These are phyloP conservation scores for Lucinisca nassula DNA, from an alignment of 2,888 invertebrate species.

Conservation along the genomic window DNA sequence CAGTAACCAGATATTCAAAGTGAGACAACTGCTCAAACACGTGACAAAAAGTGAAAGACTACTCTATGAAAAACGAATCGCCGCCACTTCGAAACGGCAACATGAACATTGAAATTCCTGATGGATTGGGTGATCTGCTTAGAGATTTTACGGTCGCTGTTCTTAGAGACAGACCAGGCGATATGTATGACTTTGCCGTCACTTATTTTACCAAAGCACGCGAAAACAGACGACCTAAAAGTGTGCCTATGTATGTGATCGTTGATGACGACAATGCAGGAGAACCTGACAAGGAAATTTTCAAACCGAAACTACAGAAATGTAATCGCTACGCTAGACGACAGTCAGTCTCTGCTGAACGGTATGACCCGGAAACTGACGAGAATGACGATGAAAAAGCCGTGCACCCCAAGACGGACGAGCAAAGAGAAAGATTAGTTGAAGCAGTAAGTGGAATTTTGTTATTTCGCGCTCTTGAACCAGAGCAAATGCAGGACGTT, in stretches of 20 bases:
- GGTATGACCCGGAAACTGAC: conserved; percentile 87
- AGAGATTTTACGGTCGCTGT: conserved; percentile 88
- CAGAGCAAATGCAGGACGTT: conserved; percentile 87
- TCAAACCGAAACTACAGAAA: conserved; percentile 84
- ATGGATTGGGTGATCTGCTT: conserved; percentile 87
- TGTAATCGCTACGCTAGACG: conserved; percentile 85
- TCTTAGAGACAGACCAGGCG: conserved; percentile 85
- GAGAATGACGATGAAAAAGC: conserved; percentile 84
- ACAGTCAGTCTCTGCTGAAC: conserved; percentile 87
- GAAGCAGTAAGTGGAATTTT: conserved; percentile 86
- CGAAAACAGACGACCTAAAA: conserved; percentile 82
- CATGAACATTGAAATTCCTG: conserved; percentile 87
- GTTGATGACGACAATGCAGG: conserved; percentile 86
- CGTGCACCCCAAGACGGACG: conserved; percentile 87
- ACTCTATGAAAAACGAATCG: neutral
- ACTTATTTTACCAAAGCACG: conserved; percentile 86
- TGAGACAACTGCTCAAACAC: neutral
- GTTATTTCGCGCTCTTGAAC: conserved; percentile 86
- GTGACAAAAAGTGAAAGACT: neutral
- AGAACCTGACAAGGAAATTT: conserved; percentile 85
- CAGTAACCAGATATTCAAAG: too few relatives aligned
- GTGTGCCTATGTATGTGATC: conserved; percentile 87
- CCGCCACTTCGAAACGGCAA: neutral
- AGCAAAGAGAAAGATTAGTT: conserved; percentile 85
- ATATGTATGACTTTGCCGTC: conserved; percentile 87